Evolutionary conservation across 2,797 vertebrate genomes (phyloP), one percentile per base, ranked within the genome.

Genomic region (Neosilurus mollespiculum): DNA sequence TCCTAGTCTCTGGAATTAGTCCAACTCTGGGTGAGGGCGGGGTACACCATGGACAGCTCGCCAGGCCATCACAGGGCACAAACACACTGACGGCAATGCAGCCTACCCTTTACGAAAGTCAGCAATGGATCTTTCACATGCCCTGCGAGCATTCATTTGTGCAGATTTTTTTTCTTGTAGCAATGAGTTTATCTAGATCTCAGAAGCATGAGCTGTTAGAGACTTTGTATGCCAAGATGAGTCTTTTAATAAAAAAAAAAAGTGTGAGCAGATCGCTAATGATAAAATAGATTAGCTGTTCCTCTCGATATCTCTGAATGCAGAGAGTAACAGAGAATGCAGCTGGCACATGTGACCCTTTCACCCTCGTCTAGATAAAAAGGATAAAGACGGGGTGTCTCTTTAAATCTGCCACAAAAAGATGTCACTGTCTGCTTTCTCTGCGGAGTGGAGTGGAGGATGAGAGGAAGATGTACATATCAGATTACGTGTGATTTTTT

Each of bases 391-490:
- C 79, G 54, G 59, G 59, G 58, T 62, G 16, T 86, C 82, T 81
- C 83, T 85, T 83, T 87, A 87, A 86, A 93, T 86, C 92, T 94
- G 93, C 92, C 94, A 95, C 84, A 89, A 94, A 94, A 95, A 94
- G 87, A 92, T 93, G 93, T 89, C 93, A 34, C 86, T 71, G n/a
- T 34, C 54, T 24, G 37, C 54, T 30, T 79, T 82, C 81, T 73
- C n/a, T 51, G 69, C 51, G 64, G 70, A 64, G 80, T 59, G 64
- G 70, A 64, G 80, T 71, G 78, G 18, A 81, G 67, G 67, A 26
- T 56, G 62, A 56, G 69, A 77, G 53, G n/a, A 22, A 78, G 14
- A 78, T 61, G 26, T 76, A 76, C 26, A 70, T 70, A 12, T 71
- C n/a, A 24, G 69, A 53, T 12, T 9, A 30, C 16, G 9, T 43